Conservation (phyloP, 2,113 vertebrate genomes). For the Rhynchomys soricoides region DNA sequence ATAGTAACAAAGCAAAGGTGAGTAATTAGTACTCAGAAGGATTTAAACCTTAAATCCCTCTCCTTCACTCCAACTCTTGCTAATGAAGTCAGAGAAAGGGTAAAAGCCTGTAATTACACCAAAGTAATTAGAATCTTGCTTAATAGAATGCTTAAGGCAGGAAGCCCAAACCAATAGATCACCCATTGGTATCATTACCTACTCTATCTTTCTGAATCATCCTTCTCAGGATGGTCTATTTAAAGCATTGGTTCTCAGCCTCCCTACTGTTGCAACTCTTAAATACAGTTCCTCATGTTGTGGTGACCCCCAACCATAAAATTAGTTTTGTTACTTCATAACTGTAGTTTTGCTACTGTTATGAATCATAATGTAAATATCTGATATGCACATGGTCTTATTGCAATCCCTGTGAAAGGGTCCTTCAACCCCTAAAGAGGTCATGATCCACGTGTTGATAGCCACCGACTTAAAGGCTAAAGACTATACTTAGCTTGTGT, state of each 20-base stretch:
- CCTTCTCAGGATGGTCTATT: conserved; percentile 5
- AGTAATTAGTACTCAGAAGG: conserved; percentile 65
- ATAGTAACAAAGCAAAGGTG: conserved; percentile 60
- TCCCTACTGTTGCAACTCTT: not conserved
- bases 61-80: conserved; percentile 28
- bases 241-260: not conserved
- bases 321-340: not conserved
- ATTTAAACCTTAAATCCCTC: conserved; percentile 43
- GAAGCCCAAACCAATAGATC: conserved; percentile 67
- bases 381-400: not conserved
- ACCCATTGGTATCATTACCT: not conserved
- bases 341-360: not conserved
- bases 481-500: conserved; percentile 53
- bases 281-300: not conserved
- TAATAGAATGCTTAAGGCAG: conserved; percentile 67
- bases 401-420: not conserved
- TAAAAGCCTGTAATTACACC: conserved; percentile 74
- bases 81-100: conserved; percentile 73
- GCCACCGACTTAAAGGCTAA: not conserved
- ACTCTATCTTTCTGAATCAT: conserved; percentile 7
- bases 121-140: conserved; percentile 79
- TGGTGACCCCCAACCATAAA: not conserved
- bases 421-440: not conserved
- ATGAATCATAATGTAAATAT: not conserved
- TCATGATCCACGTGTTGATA: not conserved